Evolutionary conservation across 2,797 vertebrate species (phyloP), one percentile per base, ranked within the genome.

Genomic region (Pipistrellus pipistrellus): DNA sequence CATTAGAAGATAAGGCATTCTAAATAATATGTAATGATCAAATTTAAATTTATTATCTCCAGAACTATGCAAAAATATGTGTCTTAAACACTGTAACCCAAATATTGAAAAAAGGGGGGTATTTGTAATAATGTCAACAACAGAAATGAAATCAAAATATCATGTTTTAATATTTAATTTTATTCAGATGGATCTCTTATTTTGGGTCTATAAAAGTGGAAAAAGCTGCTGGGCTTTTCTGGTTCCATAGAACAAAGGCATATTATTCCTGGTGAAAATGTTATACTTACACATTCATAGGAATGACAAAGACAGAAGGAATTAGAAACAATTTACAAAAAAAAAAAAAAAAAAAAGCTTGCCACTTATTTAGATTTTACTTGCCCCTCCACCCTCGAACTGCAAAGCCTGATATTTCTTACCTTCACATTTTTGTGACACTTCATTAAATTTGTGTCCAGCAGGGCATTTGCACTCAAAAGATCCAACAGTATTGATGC

Each of bases 381-480:
- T n/a, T 38, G 23, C 57, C 53, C 46, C 27, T 44, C 38, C 75
- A 55, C 21, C n/a, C 35, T 90, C 84, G 55, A 71, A 55, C 87
- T 94, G 46, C 71, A 90, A 72, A 95, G 69, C 23, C 95, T 92
- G 25, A 85, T 96, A 97, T 91, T 94, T 97, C 98, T 99, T 98
- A 99, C 99, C 99, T 4, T 99, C 99, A 90, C 99, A 99, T 99
- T 99, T 99, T 98, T 99, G 99, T 96, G 99, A 99, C 98, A 99
- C 97, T 98, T 99, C 99, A 96, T 99, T 99, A 99, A 99, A 99
- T 98, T 98, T 99, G 98, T 99, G 99, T 98, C 99, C 99, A 98
- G 99, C 99, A 84, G 99, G 99, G 98, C 99, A 99, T 98, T 99
- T 99, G 98, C 99, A 99, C 98, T 99, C 99, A 97, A 99, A 99